phyloP scores from a whole-genome alignment of 2,797 vertebrate species.

The Sebastes dallii region DNA sequence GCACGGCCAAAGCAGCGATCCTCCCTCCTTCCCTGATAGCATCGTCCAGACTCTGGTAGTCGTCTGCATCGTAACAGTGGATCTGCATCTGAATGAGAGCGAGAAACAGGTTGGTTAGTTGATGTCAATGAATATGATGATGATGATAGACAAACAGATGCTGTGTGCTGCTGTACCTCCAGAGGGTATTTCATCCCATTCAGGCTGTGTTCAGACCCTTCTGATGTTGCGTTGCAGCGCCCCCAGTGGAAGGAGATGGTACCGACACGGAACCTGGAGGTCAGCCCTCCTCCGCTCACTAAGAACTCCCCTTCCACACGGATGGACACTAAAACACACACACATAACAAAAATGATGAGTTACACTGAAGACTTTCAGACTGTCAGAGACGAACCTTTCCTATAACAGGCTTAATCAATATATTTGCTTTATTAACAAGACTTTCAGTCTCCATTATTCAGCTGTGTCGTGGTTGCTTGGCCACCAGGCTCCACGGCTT shows the following conservation, averaged over 20 bases:
- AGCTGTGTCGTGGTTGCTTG: neutral
- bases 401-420: neutral
- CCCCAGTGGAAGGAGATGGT: constrained; percentile 97
- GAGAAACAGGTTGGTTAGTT: neutral
- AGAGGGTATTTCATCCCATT: constrained; percentile 94
- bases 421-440: neutral
- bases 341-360: neutral
- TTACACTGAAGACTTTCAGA: neutral
- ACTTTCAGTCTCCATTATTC: neutral
- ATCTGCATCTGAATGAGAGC: constrained; percentile 91
- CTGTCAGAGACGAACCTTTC: neutral
- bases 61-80: constrained; percentile 87
- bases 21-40: constrained; percentile 88
- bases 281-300: constrained; percentile 91
- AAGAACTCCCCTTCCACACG: constrained; percentile 89
- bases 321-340: constrained; percentile 87
- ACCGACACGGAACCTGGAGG: constrained; percentile 87
- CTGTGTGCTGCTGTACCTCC: constrained; percentile 82
- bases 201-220: constrained; percentile 95
- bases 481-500: neutral
- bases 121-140: neutral
- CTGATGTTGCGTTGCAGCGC: constrained; percentile 91
- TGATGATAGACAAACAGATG: neutral
- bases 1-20: constrained; percentile 89
- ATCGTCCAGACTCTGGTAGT: constrained; percentile 87